Evolutionary conservation across 2,113 vertebrate genomes (phyloP).

Genomic region (Phrynosoma platyrhinos): DNA sequence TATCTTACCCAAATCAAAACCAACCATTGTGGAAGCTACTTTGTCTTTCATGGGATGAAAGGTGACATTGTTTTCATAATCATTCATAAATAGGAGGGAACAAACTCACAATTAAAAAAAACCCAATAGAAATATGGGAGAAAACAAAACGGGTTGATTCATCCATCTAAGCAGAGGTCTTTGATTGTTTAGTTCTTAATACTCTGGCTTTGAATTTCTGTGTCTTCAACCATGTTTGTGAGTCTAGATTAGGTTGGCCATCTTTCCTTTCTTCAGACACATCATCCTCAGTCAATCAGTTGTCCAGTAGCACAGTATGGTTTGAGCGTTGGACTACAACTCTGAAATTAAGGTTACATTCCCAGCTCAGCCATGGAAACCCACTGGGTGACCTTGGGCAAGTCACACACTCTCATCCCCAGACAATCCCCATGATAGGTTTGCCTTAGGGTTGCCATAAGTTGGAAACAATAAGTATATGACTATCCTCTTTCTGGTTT

Average conservation of each 20-base stretch:
- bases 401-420: too few species aligned
- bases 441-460: too few species aligned
- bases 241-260: too few species aligned
- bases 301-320: conserved; percentile 41
- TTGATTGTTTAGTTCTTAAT: not conserved
- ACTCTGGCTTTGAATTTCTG: not conserved
- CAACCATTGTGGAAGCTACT: too few species aligned
- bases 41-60: not conserved
- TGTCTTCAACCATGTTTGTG: too few species aligned
- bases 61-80: not conserved
- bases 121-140: not conserved
- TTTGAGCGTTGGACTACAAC: too few species aligned
- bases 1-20: not conserved
- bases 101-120: not conserved
- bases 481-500: conserved; percentile 52
- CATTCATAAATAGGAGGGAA: not conserved
- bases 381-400: too few species aligned
- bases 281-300: not conserved
- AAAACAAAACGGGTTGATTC: not conserved
- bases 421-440: too few species aligned
- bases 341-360: too few species aligned
- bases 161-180: not conserved
- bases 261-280: not conserved
- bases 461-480: not conserved
- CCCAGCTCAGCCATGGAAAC: too few species aligned